Percentiles rank a stretch among this genome's conserved stretches.
Conservation (phyloP, 2,888 invertebrate genomes). For the Trachelus troglodyta region DNA sequence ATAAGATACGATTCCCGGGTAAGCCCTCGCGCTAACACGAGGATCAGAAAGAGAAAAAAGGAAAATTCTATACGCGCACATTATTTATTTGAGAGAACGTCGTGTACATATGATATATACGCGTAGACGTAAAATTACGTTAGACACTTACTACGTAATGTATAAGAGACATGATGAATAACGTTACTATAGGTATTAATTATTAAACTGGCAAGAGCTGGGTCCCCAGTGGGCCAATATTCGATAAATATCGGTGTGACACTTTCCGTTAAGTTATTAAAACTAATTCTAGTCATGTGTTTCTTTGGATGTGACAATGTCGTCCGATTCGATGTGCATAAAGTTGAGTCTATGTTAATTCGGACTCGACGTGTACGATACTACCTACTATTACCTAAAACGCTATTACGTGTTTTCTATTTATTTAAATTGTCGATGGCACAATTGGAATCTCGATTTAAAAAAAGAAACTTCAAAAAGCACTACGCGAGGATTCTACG, state of each 20-base stretch:
- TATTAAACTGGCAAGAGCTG: conserved; percentile 59
- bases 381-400: conserved; percentile 1
- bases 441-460: conserved; percentile 3
- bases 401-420: background rate
- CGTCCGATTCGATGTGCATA: background rate
- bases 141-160: conserved; percentile 13
- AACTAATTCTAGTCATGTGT: background rate
- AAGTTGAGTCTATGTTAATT: conserved; percentile 13
- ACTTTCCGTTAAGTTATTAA: conserved; percentile 12
- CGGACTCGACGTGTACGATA: background rate
- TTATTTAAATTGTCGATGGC: conserved; percentile 5
- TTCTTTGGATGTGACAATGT: conserved; percentile 1
- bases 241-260: conserved; percentile 65
- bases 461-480: background rate
- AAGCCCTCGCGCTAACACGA: background rate
- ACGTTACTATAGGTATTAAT: conserved; percentile 4
- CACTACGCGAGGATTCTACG: background rate
- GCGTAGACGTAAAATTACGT: conserved; percentile 2
- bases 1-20: too few species aligned
- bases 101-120: conserved; percentile 12
- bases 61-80: conserved; percentile 16
- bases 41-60: background rate
- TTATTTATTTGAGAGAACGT: conserved; percentile 13
- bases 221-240: conserved; percentile 64
- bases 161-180: conserved; percentile 18